These are phyloP conservation scores for Plecturocebus donacophilus DNA, from an alignment of 2,113 vertebrate genomes.

Conservation along the genomic window DNA sequence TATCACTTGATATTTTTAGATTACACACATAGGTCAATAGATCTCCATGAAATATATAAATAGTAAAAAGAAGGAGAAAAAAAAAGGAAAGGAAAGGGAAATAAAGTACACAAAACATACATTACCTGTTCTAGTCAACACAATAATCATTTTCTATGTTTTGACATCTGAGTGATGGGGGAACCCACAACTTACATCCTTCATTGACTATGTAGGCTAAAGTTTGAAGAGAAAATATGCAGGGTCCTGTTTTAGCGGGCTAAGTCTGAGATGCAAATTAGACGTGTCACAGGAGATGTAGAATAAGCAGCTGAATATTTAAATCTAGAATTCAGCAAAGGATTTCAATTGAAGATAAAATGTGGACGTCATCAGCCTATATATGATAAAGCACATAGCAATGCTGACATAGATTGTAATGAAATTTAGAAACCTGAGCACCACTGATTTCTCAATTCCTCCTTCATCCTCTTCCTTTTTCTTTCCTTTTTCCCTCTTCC, in stretches of 20 bases:
- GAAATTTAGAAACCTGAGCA: background rate
- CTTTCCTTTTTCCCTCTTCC: background rate
- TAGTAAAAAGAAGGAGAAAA: background rate
- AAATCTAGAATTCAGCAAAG: background rate
- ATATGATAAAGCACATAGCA: background rate
- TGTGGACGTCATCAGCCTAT: too few relatives aligned
- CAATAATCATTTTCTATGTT: background rate
- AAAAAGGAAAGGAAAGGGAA: background rate
- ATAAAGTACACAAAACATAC: background rate
- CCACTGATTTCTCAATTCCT: background rate
- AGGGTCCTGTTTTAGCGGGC: background rate
- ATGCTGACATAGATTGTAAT: background rate
- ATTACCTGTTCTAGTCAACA: background rate
- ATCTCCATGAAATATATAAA: background rate
- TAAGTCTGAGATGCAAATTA: background rate
- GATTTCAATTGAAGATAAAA: background rate
- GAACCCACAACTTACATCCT: background rate
- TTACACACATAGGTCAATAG: background rate
- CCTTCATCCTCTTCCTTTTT: background rate
- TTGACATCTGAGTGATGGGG: background rate
- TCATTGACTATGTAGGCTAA: background rate
- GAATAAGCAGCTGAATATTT: background rate
- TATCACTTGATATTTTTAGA: background rate
- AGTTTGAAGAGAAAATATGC: background rate
- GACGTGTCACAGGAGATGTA: background rate